Evolutionary conservation across 2,113 vertebrate genomes (phyloP).

Genomic region (Prochilodus magdalenae): DNA sequence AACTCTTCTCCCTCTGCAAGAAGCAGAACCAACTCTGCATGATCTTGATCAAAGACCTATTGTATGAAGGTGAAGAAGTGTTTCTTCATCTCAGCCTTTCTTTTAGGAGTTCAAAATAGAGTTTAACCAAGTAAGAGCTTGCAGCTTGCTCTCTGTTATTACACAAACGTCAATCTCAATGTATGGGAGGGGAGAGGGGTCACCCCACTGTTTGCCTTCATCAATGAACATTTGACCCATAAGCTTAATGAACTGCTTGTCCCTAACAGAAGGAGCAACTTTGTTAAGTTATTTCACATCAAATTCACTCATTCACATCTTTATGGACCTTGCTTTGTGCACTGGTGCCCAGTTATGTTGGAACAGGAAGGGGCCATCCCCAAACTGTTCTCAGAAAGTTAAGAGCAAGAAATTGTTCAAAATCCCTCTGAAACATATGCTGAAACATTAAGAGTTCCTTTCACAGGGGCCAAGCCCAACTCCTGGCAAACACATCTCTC

Average conservation of each 20-base stretch:
- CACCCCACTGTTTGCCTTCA: neutral
- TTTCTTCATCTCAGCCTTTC: too few relatives aligned
- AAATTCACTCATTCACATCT: too few relatives aligned
- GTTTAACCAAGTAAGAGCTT: neutral
- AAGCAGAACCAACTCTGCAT: neutral
- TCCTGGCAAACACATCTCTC: neutral
- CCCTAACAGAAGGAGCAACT: neutral
- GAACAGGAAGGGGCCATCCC: too few relatives aligned
- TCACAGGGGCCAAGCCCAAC: neutral
- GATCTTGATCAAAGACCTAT: neutral
- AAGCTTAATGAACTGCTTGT: neutral
- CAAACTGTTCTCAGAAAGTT: too few relatives aligned
- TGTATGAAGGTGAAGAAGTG: too few relatives aligned
- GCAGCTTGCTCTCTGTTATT: slow-evolving; percentile 9
- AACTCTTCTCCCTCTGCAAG: neutral
- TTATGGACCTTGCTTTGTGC: too few relatives aligned
- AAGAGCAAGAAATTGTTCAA: too few relatives aligned
- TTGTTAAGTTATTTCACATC: too few relatives aligned
- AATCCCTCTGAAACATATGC: too few relatives aligned
- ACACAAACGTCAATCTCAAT: neutral
- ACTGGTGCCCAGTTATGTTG: too few relatives aligned
- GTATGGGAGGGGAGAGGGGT: neutral
- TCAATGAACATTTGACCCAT: neutral
- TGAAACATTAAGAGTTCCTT: too few relatives aligned
- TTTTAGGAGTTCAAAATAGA: neutral